These are phyloP conservation scores for Lucifuga dentata DNA, from an alignment of 2,113 vertebrate genomes.

Conservation along the genomic window DNA sequence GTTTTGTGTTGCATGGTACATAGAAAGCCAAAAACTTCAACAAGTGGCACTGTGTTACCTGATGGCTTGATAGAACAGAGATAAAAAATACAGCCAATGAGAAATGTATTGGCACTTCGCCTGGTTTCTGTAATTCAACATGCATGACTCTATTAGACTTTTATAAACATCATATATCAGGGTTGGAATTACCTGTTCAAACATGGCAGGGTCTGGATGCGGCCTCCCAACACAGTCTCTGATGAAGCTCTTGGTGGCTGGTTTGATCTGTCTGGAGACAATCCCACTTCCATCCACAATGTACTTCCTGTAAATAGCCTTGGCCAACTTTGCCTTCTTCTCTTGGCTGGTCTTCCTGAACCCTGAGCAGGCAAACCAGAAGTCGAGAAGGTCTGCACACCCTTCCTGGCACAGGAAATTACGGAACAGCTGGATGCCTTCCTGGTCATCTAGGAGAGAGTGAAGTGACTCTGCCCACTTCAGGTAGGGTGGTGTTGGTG, in stretches of 20 bases:
- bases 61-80: background rate
- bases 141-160: background rate
- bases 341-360: constrained; percentile 92
- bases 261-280: constrained; percentile 92
- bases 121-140: background rate
- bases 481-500: constrained; percentile 91
- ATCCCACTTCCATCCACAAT: constrained; percentile 90
- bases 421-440: constrained; percentile 94
- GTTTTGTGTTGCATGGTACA: too few relatives aligned
- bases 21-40: too few relatives aligned
- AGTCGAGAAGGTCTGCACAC: constrained; percentile 93
- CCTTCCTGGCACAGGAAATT: constrained; percentile 93
- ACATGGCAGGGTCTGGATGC: constrained; percentile 93
- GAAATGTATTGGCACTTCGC: background rate
- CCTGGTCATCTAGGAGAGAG: constrained; percentile 94
- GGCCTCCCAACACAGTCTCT: constrained; percentile 90
- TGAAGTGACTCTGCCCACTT: constrained; percentile 96
- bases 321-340: constrained; percentile 92
- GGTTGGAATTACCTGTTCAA: constrained; percentile 82
- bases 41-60: too few relatives aligned
- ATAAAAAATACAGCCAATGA: background rate
- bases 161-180: constrained; percentile 6
- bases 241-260: constrained; percentile 94
- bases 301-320: constrained; percentile 97
- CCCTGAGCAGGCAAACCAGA: constrained; percentile 98